Conservation (phyloP, 2,113 vertebrate species). For the Micromys minutus region DNA sequence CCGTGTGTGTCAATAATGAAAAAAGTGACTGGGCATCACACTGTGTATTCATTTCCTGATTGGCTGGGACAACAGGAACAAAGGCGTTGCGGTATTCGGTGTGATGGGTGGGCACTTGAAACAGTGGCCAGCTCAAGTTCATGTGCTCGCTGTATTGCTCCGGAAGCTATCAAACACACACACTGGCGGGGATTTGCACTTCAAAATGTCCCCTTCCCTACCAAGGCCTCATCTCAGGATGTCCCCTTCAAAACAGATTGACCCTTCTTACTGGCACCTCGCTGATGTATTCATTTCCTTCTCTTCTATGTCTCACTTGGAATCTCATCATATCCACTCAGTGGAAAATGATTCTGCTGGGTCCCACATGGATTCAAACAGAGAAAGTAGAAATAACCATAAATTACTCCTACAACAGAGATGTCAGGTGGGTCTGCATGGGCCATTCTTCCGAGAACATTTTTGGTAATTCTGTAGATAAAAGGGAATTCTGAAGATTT, state of each 20-base stretch:
- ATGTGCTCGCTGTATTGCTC: background rate
- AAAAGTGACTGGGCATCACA: background rate
- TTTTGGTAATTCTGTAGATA: conserved; percentile 68
- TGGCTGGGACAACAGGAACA: background rate
- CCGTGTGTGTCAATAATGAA: background rate
- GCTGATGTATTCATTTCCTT: conserved; percentile 38
- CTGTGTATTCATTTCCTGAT: background rate
- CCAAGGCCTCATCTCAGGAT: background rate
- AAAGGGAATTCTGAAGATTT: conserved; percentile 72
- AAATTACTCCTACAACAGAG: conserved; percentile 68
- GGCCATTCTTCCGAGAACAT: conserved; percentile 56
- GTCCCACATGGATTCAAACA: conserved; percentile 62
- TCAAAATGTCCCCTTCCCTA: background rate
- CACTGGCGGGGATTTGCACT: background rate
- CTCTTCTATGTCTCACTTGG: conserved; percentile 18
- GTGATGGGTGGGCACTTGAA: background rate
- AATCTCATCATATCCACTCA: conserved; percentile 58
- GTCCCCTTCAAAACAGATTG: background rate
- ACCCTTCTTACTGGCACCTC: background rate
- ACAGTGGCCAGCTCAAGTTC: background rate
- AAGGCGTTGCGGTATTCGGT: background rate
- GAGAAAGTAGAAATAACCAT: conserved; percentile 67
- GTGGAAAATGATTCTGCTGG: conserved; percentile 53
- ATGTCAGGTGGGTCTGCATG: conserved; percentile 30
- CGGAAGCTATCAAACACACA: background rate